Conservation (phyloP, 2,888 invertebrate genomes). For the Melanotus villosus region DNA sequence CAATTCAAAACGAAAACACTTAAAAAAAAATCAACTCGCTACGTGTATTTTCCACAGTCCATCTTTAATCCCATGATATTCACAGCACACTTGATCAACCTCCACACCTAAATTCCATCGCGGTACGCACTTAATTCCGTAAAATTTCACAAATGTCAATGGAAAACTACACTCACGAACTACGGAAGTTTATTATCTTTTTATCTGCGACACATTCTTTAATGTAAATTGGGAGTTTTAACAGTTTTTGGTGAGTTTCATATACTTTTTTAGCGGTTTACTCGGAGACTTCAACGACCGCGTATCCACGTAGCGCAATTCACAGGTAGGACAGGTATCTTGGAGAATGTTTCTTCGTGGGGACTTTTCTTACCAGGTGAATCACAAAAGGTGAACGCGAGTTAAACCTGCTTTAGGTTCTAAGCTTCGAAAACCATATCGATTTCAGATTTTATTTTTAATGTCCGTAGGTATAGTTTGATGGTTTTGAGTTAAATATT, state of each 20-base stretch:
- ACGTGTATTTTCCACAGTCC: conserved; percentile 6
- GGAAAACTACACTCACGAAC: neutral
- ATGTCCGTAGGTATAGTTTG: no score
- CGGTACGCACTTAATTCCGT: conserved; percentile 31
- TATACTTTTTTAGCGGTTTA: conserved; percentile 28
- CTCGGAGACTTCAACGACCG: conserved; percentile 52
- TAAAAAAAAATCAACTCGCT: neutral
- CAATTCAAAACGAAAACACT: neutral
- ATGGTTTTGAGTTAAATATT: no score
- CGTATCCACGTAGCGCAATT: conserved; percentile 55
- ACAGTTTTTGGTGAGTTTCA: conserved; percentile 6
- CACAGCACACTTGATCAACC: conserved; percentile 41
- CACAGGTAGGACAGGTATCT: conserved; percentile 57
- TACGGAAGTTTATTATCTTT: neutral
- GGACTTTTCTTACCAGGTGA: conserved; percentile 25
- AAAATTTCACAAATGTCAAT: conserved; percentile 3
- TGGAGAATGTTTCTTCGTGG: conserved; percentile 53
- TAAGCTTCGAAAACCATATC: no score
- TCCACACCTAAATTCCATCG: conserved; percentile 52
- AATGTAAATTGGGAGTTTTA: neutral
- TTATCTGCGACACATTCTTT: neutral
- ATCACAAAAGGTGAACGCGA: conserved; percentile 25
- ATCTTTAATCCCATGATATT: conserved; percentile 36
- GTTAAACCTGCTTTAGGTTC: neutral
- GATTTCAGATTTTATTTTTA: no score